Percentiles rank a stretch among this genome's conserved stretches.
These are phyloP conservation scores for Drosophila maculinotata DNA, from an alignment of 2,888 invertebrate genomes.

Conservation along the genomic window DNA sequence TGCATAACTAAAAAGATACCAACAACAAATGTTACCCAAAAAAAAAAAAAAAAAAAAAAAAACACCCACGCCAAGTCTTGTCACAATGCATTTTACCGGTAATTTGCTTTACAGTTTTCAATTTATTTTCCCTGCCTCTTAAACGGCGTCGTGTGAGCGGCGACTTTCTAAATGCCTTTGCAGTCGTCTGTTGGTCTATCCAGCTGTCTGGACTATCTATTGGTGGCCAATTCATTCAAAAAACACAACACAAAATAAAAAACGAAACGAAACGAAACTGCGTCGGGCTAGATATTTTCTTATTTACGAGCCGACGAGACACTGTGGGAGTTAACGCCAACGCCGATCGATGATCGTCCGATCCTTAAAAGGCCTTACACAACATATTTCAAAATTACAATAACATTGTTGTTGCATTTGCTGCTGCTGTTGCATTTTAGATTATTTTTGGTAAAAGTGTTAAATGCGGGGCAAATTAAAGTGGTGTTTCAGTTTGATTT, in stretches of 20 bases:
- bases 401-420: conserved; percentile 15
- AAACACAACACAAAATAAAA: conserved; percentile 31
- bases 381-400: conserved; percentile 59
- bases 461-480: conserved; percentile 68
- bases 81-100: conserved; percentile 80
- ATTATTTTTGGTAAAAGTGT: conserved; percentile 63
- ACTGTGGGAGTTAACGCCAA: conserved; percentile 51
- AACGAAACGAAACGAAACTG: conserved; percentile 18
- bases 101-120: conserved; percentile 79
- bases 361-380: conserved; percentile 72
- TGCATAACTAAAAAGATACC: conserved; percentile 28
- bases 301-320: conserved; percentile 48
- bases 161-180: conserved; percentile 75
- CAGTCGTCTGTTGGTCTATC: conserved; percentile 50
- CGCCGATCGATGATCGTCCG: conserved; percentile 38
- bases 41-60: conserved; percentile 9
- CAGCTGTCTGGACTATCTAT: conserved; percentile 69
- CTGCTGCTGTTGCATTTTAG: background rate
- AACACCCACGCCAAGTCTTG: conserved; percentile 74
- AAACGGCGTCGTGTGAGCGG: conserved; percentile 63
- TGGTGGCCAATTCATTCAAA: conserved; percentile 73
- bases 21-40: conserved; percentile 20
- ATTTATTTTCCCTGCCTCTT: conserved; percentile 72
- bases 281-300: conserved; percentile 38
- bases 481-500: conserved; percentile 42